Conservation (phyloP, 2,797 vertebrate genomes). For the Lepidocolaptes lacrymiger region DNA sequence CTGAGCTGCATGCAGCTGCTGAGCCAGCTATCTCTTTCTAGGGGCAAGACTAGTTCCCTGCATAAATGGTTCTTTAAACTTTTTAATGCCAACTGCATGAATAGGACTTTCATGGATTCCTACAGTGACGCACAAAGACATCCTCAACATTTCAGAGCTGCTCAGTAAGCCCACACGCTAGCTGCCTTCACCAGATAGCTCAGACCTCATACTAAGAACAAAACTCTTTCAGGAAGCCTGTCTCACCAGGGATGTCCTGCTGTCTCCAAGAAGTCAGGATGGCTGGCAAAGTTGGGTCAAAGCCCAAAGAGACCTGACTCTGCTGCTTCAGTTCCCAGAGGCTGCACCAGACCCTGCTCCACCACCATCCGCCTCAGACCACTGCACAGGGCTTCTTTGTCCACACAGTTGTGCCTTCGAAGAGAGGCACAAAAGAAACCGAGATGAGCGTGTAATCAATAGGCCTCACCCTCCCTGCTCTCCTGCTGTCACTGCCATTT, state of each 20-base stretch:
- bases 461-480: slow-evolving; percentile 11
- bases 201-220: not conserved
- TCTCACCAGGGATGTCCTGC: not conserved
- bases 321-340: not conserved
- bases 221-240: not conserved
- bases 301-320: not conserved
- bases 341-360: not conserved
- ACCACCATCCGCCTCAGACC: not conserved
- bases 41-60: not conserved
- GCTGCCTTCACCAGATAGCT: not conserved
- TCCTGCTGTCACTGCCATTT: slow-evolving; percentile 25
- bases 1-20: not conserved
- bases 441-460: slow-evolving; percentile 29
- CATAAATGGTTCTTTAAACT: slow-evolving; percentile 23
- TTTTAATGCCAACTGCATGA: slow-evolving; percentile 20
- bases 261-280: not conserved
- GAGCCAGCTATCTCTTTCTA: slow-evolving; percentile 36
- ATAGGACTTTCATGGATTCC: slow-evolving; percentile 28
- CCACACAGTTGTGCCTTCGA: not conserved
- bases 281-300: not conserved
- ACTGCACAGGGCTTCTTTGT: not conserved
- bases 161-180: not conserved
- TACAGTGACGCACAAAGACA: slow-evolving; percentile 22
- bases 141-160: not conserved
- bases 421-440: not conserved